Conservation (phyloP, 2,888 invertebrate genomes). For the Meganola albula region DNA sequence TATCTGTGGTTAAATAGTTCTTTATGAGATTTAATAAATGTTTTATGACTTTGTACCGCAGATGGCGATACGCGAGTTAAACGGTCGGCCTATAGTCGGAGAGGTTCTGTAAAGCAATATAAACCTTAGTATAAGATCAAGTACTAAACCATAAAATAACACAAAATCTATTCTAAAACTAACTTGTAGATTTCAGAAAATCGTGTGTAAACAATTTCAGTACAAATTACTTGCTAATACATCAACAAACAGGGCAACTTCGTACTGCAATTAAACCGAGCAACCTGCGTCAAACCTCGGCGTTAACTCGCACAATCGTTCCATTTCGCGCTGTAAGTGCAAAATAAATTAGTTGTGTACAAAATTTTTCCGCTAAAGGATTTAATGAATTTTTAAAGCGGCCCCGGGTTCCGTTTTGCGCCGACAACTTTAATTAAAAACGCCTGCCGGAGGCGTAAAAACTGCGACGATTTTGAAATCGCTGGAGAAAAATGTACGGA, state of each 20-base stretch:
- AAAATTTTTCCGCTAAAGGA: constrained; percentile 40
- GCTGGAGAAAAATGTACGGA: constrained; percentile 39
- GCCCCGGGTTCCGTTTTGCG: constrained; percentile 37
- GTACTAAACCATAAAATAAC: too few species aligned
- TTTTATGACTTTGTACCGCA: too few species aligned
- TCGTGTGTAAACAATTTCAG: background rate
- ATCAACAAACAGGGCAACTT: background rate
- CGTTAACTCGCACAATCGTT: constrained; percentile 21
- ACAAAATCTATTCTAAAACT: too few species aligned
- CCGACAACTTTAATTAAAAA: constrained; percentile 65
- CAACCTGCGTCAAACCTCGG: constrained; percentile 17
- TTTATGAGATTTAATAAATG: too few species aligned
- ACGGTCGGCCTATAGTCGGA: too few species aligned
- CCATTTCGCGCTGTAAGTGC: constrained; percentile 20
- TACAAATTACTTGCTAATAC: background rate
- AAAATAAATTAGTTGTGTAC: constrained; percentile 43
- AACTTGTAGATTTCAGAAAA: too few species aligned
- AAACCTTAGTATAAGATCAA: too few species aligned
- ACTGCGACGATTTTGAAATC: constrained; percentile 52
- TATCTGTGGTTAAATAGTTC: too few species aligned
- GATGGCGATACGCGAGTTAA: too few species aligned
- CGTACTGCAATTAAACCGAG: constrained; percentile 14
- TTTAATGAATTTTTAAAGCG: constrained; percentile 60
- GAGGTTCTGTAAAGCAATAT: too few species aligned
- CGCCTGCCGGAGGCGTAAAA: constrained; percentile 47